A percentile compares a stretch with the other conserved stretches of the same genome.
Evolutionary conservation across 2,113 vertebrate species (phyloP).

Genomic region (Balaenoptera acutorostrata): DNA sequence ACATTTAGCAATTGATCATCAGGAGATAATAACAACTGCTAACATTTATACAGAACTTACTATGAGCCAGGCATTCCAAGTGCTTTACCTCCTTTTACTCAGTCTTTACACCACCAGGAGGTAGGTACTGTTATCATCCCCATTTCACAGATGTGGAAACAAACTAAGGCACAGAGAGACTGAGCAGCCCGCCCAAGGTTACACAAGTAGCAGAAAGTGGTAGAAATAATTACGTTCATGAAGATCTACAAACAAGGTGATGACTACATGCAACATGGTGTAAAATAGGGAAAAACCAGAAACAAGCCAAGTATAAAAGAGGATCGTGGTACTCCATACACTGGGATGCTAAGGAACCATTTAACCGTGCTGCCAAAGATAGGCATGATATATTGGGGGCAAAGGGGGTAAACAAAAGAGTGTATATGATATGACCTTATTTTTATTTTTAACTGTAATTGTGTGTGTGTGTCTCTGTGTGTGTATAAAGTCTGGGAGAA

Average conservation of each 20-base stretch:
- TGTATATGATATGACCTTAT: background rate
- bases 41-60: background rate
- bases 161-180: constrained; percentile 6
- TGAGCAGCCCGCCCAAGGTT: background rate
- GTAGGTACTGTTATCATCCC: background rate
- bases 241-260: background rate
- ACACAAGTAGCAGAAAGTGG: background rate
- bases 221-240: background rate
- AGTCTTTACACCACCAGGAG: background rate
- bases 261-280: background rate
- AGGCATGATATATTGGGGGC: background rate
- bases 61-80: background rate
- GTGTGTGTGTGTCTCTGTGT: background rate
- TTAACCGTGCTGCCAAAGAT: background rate
- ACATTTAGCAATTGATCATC: constrained; percentile 6
- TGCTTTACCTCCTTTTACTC: background rate
- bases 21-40: constrained; percentile 29
- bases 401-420: background rate
- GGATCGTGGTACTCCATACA: background rate
- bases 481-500: background rate
- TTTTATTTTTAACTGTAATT: constrained; percentile 35
- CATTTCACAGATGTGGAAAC: constrained; percentile 41
- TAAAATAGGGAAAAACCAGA: constrained; percentile 3
- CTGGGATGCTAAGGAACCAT: background rate
- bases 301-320: constrained; percentile 3